Conservation (phyloP, 1,140 invertebrate genomes). For the Drosophila hydei region DNA sequence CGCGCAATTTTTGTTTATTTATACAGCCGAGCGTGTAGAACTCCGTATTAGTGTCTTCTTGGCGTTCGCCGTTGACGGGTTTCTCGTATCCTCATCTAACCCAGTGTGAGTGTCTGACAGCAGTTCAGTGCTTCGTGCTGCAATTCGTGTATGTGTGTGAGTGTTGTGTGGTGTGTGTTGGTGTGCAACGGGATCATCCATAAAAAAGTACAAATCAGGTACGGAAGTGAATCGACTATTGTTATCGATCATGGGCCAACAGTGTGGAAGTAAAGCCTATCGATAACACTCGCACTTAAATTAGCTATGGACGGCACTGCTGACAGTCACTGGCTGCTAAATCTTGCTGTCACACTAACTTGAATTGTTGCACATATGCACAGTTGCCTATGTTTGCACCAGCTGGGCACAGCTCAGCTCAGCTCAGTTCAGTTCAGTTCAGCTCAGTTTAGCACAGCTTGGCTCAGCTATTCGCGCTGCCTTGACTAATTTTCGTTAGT, state of each 20-base stretch:
- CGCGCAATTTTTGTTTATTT: constrained; percentile 80
- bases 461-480: constrained; percentile 22
- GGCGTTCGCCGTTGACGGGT: constrained; percentile 75
- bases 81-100: constrained; percentile 35
- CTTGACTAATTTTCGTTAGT: constrained; percentile 55
- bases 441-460: not conserved
- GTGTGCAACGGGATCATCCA: constrained; percentile 28
- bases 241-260: not conserved
- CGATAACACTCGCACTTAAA: constrained; percentile 19
- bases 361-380: constrained; percentile 5
- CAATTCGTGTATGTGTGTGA: constrained; percentile 17
- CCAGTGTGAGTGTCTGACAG: constrained; percentile 49
- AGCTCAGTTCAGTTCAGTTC: not conserved
- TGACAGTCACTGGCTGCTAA: constrained; percentile 15
- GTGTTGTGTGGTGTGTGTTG: constrained; percentile 31
- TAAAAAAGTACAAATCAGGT: constrained; percentile 47
- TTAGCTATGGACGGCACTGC: constrained; percentile 12
- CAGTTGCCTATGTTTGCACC: constrained; percentile 30
- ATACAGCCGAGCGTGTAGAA: constrained; percentile 79
- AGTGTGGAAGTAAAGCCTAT: constrained; percentile 52
- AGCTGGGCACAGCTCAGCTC: not conserved
- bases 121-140: constrained; percentile 12
- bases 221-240: constrained; percentile 59
- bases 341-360: constrained; percentile 13
- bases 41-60: constrained; percentile 83